Evolutionary conservation across 53 echinoderm and acorn worm species (phyloP).

Genomic region (Apostichopus leukothele): DNA sequence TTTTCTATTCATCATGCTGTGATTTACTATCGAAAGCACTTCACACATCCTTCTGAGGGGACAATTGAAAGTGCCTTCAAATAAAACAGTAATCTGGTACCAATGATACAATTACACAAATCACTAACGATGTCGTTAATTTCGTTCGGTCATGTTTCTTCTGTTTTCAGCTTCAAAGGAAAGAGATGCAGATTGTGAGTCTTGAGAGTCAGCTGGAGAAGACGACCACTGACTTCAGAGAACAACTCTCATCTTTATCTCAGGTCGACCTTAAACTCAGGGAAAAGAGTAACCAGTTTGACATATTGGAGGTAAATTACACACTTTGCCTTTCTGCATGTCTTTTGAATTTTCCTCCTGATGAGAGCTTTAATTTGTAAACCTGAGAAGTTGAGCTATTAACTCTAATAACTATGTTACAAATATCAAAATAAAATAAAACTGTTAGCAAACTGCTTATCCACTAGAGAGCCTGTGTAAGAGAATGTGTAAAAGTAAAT

Average conservation of each 20-base stretch:
- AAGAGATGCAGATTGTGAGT: slow-evolving; percentile 55
- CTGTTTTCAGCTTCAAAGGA: slow-evolving; percentile 67
- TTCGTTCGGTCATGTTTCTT: not conserved
- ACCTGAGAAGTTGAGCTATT: not conserved
- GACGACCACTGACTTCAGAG: slow-evolving; percentile 59
- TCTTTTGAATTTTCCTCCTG: not conserved
- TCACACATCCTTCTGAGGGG: too few species aligned
- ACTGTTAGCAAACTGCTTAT: too few species aligned
- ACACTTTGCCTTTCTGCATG: not conserved
- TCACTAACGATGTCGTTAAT: not conserved
- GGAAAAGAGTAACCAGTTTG: slow-evolving; percentile 30
- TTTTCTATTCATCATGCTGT: too few species aligned
- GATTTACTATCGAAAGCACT: too few species aligned
- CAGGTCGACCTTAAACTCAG: slow-evolving; percentile 61
- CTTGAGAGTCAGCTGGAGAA: slow-evolving; percentile 82
- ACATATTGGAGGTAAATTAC: slow-evolving; percentile 54
- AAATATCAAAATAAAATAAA: too few species aligned
- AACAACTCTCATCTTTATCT: slow-evolving; percentile 53
- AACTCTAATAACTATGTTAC: too few species aligned
- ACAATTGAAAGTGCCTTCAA: not conserved
- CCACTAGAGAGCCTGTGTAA: too few species aligned
- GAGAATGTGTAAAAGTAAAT: too few species aligned
- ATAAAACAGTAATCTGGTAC: not conserved
- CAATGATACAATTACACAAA: not conserved
- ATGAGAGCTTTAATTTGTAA: not conserved